These are phyloP conservation scores for Dysdera silvatica DNA, from an alignment of 1,140 invertebrate genomes.

Conservation along the genomic window DNA sequence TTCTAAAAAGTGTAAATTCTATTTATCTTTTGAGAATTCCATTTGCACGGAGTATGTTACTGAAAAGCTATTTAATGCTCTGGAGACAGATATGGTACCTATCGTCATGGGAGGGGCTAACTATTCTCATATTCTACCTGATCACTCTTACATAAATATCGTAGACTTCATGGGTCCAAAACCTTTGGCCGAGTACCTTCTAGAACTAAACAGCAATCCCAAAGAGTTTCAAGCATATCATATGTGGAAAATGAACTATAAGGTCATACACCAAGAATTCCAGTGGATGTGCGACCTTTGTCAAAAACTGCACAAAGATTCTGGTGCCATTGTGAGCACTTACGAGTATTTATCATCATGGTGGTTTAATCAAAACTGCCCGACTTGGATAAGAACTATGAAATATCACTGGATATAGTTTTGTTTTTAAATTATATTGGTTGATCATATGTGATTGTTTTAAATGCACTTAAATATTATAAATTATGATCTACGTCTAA, in stretches of 20 bases:
- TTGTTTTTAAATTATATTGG: too few relatives aligned
- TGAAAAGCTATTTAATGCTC: constrained; percentile 39
- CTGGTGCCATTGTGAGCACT: not conserved
- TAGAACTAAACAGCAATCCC: not conserved
- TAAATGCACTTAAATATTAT: too few relatives aligned
- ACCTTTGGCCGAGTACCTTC: constrained; percentile 23
- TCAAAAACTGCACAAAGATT: not conserved
- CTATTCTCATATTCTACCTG: constrained; percentile 32
- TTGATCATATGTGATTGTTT: too few relatives aligned
- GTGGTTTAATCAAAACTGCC: too few relatives aligned
- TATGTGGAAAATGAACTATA: constrained; percentile 8
- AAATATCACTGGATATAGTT: too few relatives aligned
- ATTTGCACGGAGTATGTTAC: constrained; percentile 43
- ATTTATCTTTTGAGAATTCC: constrained; percentile 43
- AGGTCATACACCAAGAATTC: not conserved
- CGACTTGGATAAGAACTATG: too few relatives aligned
- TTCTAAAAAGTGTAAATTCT: constrained; percentile 39
- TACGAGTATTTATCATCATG: not conserved
- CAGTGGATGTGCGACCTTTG: constrained; percentile 19
- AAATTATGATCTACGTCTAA: too few relatives aligned
- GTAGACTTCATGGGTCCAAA: constrained; percentile 29
- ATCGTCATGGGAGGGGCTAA: constrained; percentile 43
- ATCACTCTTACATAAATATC: constrained; percentile 30
- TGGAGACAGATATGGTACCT: constrained; percentile 40
- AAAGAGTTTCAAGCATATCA: constrained; percentile 5